Conservation (phyloP, 2,888 invertebrate species). For the Drosophila gaucha region DNA sequence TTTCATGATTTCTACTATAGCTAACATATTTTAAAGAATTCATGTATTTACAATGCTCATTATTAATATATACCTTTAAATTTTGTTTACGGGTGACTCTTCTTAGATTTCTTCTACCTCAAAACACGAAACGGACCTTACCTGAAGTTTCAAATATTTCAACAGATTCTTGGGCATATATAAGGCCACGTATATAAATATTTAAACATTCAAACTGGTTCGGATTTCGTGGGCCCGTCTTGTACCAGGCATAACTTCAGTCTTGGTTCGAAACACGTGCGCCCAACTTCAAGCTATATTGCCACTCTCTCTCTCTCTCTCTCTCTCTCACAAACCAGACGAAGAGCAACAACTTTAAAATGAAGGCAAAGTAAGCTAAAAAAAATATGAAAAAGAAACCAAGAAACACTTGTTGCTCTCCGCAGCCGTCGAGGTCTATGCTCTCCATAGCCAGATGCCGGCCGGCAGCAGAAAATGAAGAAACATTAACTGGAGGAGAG, state of each 20-base stretch:
- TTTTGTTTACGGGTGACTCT: no score
- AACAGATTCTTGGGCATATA: not conserved
- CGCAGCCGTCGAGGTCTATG: conserved; percentile 18
- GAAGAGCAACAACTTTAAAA: conserved; percentile 24
- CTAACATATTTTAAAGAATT: not conserved
- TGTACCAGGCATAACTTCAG: not conserved
- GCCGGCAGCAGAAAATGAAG: conserved; percentile 64
- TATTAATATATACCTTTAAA: no score
- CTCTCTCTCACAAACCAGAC: no score
- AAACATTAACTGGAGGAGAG: conserved; percentile 30
- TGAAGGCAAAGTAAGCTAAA: conserved; percentile 16
- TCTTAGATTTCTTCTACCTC: no score
- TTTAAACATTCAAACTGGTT: conserved; percentile 30
- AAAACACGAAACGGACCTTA: no score
- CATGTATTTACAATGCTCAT: not conserved
- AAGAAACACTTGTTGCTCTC: conserved; percentile 55
- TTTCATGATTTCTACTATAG: no score
- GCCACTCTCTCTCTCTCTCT: conserved; percentile 21
- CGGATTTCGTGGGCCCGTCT: conserved; percentile 1
- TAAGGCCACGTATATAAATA: conserved; percentile 13
- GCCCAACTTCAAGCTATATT: not conserved
- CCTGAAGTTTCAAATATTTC: not conserved
- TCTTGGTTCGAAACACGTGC: conserved; percentile 16
- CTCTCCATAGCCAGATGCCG: conserved; percentile 56
- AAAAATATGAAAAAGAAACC: conserved; percentile 29